phyloP scores from a whole-genome alignment of 1,140 invertebrate species.

The Neodiprion lecontei region DNA sequence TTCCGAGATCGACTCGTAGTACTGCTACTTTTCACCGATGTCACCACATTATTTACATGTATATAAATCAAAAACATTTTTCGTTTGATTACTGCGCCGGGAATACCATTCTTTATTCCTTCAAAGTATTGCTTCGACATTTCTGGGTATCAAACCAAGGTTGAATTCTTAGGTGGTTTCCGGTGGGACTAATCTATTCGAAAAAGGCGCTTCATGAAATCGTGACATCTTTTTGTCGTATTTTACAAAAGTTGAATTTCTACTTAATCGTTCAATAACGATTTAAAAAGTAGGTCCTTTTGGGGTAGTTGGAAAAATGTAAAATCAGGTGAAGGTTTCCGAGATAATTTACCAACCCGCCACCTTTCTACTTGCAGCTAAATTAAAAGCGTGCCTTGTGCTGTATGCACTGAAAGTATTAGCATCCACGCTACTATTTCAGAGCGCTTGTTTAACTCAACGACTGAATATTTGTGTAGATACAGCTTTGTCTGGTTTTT shows the following conservation, averaged over 20 bases:
- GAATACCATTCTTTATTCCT: not conserved
- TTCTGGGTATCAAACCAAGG: not conserved
- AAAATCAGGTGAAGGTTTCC: constrained; percentile 12
- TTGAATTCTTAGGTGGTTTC: not conserved
- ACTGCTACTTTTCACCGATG: too few species aligned
- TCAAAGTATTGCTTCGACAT: not conserved
- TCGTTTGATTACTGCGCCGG: too few species aligned
- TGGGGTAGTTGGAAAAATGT: not conserved
- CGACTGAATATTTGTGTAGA: constrained; percentile 7
- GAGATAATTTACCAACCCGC: constrained; percentile 10
- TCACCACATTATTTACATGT: too few species aligned
- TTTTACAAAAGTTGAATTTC: too few species aligned
- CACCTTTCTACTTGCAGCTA: not conserved
- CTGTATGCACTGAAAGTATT: constrained; percentile 11
- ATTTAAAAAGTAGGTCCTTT: not conserved
- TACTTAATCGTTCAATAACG: not conserved
- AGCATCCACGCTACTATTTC: not conserved
- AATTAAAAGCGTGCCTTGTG: constrained; percentile 5
- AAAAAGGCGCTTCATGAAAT: too few species aligned
- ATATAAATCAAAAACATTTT: too few species aligned
- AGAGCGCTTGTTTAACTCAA: constrained; percentile 8
- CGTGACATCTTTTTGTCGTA: too few species aligned
- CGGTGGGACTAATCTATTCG: not conserved
- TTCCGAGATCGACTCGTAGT: too few species aligned
- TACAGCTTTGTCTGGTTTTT: not conserved